Evolutionary conservation across 2,113 vertebrate species (phyloP).

Genomic region (Cynoglossus semilaevis): DNA sequence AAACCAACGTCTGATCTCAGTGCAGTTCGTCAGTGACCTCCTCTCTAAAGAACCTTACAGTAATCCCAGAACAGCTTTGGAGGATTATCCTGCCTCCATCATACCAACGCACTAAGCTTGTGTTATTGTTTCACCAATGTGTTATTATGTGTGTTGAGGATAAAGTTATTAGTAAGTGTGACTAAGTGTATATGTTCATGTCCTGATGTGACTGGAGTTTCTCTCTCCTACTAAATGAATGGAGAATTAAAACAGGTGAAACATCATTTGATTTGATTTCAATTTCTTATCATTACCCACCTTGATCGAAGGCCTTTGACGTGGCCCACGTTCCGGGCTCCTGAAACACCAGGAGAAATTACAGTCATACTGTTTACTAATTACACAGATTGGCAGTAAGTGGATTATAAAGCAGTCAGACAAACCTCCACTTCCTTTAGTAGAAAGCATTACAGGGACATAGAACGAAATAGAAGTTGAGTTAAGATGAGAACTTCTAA

Average conservation of each 20-base stretch:
- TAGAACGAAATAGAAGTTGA: conserved; percentile 14
- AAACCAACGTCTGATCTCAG: conserved; percentile 52
- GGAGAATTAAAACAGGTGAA: conserved; percentile 28
- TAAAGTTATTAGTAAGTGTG: conserved; percentile 43
- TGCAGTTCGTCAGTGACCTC: conserved; percentile 66
- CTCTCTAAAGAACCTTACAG: conserved; percentile 73
- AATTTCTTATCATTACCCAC: conserved; percentile 66
- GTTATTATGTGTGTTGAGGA: conserved; percentile 26
- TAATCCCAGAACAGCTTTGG: conserved; percentile 77
- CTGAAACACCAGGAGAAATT: conserved; percentile 63
- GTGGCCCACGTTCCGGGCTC: conserved; percentile 89
- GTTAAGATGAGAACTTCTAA: no score
- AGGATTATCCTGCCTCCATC: conserved; percentile 74
- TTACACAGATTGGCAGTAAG: conserved; percentile 6
- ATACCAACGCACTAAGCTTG: conserved; percentile 65
- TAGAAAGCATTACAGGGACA: conserved; percentile 63
- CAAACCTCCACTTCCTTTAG: conserved; percentile 80
- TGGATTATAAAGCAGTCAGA: conserved; percentile 38
- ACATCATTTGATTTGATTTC: conserved; percentile 15
- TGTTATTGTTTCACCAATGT: conserved; percentile 69
- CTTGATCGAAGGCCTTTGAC: conserved; percentile 89
- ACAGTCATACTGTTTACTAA: conserved; percentile 2
- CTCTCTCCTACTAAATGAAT: conserved; percentile 21
- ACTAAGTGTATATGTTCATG: conserved; percentile 17
- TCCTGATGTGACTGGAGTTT: conserved; percentile 27